Base-by-base conservation (phyloP, 2,888 invertebrate species). In the Drosophila antonietae region DNA sequence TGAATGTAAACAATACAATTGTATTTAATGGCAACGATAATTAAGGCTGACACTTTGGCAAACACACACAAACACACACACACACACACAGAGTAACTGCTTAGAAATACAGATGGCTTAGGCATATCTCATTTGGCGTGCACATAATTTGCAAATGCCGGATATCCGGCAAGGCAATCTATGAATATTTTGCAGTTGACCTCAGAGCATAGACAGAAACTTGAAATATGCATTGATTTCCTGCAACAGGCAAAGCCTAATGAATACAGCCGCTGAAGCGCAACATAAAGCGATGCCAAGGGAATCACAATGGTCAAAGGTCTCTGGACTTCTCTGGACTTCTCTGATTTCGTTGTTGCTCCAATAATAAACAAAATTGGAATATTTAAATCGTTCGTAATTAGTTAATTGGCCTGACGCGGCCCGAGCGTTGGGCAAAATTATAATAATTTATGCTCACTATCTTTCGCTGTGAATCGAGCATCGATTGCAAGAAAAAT, bases 161-260 rank as follows among this genome's bases (percentile, higher is more conserved):
- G 82, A 81, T 71, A 60, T 81, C 82, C 82, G 71, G 82, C 62
- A 43, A 51, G n/a, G 28, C 65, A 67, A 71, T 60, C 82, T 73
- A 78, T 80, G 72, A 80, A 80, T 80, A 75, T 33, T 51, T 51
- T 18, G 49, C 33, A 56, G 59, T 18, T 18, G 47, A 47, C 8
- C 47, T 47, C 3, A 9, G 47, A 9, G 47, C 46, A 12, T 14
- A 23, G 37, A 39, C 35, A 37, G 43, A 20, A 41, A 31, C 37
- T 39, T 72, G 39, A 75, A 75, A 60, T 77, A 73, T 73, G 75
- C 78, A 78, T 39, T 68, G n/a, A 64, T 61, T 72, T 72, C 65
- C 73, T 46, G 73, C 55, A 61, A 49, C 39, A 41, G 39, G 31
- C 46, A 33, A 60, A 56, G 71, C 31, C 28, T 60, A 75, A 70